Conservation (phyloP, 2,888 invertebrate genomes). For the Diarsia dahlii region DNA sequence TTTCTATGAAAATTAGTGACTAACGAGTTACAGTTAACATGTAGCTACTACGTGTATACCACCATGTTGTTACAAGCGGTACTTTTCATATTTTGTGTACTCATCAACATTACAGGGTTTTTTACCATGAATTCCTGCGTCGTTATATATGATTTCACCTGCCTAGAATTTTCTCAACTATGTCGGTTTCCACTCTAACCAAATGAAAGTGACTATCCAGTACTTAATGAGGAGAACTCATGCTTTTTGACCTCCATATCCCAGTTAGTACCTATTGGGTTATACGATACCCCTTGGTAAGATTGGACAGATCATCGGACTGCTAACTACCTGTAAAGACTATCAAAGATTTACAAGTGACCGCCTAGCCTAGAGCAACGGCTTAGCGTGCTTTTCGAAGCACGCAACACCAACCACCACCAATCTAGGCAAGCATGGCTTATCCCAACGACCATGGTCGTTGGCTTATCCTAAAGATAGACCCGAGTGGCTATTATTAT, state of each 20-base stretch:
- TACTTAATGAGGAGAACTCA: no score
- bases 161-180: neutral
- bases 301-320: no score
- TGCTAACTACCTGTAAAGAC: no score
- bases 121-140: neutral
- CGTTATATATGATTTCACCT: neutral
- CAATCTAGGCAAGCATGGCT: no score
- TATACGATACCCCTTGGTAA: neutral
- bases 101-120: constrained; percentile 18
- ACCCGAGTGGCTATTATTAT: no score
- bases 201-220: neutral
- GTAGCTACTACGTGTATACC: neutral
- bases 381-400: no score
- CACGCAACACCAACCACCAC: no score
- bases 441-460: no score
- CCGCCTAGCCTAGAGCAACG: no score
- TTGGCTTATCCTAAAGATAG: no score
- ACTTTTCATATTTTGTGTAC: constrained; percentile 13
- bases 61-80: constrained; percentile 14
- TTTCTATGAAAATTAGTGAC: neutral
- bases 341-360: no score
- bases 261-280: neutral
- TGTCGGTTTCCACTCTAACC: neutral
- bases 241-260: neutral
- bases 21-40: constrained; percentile 1